Conservation (phyloP, 1,140 invertebrate genomes). For the Ceratoteleas bidentatus region DNA sequence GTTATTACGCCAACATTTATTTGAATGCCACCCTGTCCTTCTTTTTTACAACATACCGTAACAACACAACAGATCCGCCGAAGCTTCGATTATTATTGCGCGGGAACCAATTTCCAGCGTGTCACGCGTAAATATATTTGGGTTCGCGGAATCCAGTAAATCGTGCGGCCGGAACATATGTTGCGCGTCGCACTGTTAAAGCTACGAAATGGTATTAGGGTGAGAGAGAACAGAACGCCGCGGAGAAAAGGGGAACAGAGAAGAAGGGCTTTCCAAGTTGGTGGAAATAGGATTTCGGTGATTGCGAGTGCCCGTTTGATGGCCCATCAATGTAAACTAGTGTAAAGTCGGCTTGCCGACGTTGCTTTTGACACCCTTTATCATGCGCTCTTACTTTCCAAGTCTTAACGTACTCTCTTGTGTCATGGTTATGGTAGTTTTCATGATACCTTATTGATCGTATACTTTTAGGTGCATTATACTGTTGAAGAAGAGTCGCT, state of each 20-base stretch:
- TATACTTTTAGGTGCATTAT: conserved; percentile 37
- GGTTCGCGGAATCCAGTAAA: conserved; percentile 63
- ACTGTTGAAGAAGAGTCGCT: not conserved
- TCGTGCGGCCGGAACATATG: conserved; percentile 62
- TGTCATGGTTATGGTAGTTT: conserved; percentile 51
- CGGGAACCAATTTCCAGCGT: conserved; percentile 62
- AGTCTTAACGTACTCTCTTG: conserved; percentile 61
- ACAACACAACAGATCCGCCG: conserved; percentile 44
- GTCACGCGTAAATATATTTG: conserved; percentile 64
- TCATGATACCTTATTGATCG: conserved; percentile 34
- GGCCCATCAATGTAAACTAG: conserved; percentile 77
- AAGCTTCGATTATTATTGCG: conserved; percentile 52
- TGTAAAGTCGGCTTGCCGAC: conserved; percentile 70
- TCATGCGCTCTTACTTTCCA: conserved; percentile 55
- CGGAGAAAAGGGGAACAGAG: conserved; percentile 40
- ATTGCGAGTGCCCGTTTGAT: conserved; percentile 74
- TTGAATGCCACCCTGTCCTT: no score
- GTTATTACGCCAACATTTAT: no score
- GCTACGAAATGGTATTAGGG: conserved; percentile 48
- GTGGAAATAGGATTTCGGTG: conserved; percentile 71
- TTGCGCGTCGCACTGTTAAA: conserved; percentile 55
- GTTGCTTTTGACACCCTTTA: conserved; percentile 46
- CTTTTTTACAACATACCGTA: conserved; percentile 53
- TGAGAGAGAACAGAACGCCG: conserved; percentile 36
- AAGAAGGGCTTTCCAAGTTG: conserved; percentile 56